phyloP scores from a whole-genome alignment of 2,797 vertebrate genomes.

The Darevskia mixta region DNA sequence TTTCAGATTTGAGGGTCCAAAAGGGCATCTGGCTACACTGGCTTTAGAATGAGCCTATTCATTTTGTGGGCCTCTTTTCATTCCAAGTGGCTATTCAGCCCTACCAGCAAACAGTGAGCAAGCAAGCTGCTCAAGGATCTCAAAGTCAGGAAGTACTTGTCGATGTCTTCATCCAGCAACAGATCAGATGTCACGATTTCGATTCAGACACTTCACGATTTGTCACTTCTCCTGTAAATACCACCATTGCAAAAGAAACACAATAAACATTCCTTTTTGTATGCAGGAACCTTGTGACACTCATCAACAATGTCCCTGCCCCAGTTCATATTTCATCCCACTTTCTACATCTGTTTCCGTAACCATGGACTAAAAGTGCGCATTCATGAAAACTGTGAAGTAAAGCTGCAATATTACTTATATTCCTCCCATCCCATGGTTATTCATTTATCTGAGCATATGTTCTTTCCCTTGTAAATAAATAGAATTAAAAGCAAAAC shows the following conservation, averaged over 20 bases:
- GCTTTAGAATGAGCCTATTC: background rate
- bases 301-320: background rate
- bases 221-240: background rate
- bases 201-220: background rate
- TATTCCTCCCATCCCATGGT: background rate
- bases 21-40: constrained; percentile 14
- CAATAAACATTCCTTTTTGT: background rate
- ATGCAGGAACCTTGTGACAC: background rate
- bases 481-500: background rate
- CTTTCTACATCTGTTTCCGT: background rate
- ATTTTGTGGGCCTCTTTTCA: background rate
- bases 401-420: background rate
- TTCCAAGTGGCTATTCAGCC: background rate
- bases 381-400: background rate
- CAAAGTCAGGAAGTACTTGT: background rate
- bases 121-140: background rate
- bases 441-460: background rate
- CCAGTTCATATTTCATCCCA: background rate
- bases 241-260: background rate
- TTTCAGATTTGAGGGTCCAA: constrained; percentile 8
- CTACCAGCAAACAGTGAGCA: background rate
- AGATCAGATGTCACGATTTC: background rate
- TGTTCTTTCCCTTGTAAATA: background rate
- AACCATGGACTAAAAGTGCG: too few species aligned
- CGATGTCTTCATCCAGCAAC: background rate